Evolutionary conservation across 2,113 vertebrate species (phyloP), one percentile per base, ranked within the genome.

Genomic region (Megalops atlanticus): DNA sequence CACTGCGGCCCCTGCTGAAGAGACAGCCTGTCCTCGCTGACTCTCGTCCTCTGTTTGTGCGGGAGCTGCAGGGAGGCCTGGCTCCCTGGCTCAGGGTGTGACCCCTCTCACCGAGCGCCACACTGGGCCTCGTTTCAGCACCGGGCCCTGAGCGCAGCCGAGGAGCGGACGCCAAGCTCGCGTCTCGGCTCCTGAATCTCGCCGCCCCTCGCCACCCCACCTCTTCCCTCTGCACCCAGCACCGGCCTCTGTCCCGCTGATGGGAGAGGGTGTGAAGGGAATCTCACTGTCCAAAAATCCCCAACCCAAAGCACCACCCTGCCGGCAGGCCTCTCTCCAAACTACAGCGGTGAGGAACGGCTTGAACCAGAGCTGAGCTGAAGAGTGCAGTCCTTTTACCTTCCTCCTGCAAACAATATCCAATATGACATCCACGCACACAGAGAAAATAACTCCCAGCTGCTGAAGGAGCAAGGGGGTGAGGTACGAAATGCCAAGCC

Each of bases 11-110:
- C 38, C 87, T 74, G 45, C 58, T 81, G 83, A 89, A 58, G 70
- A 85, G 88, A 85, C 70, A 75, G 64, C 31, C 76, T 87, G 84
- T 88, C 88, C 88, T 80, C 73, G 81, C 77, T 78, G 82, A 86
- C 80, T 87, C 77, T 81, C 85, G 72, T 80, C 79, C 77, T 88
- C 82, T 88, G 80, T n/a, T 77, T 89, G 87, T 81, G 74, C 82
- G 86, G 85, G 40, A 79, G 77, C 87, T 84, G 71, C 78, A 76
- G 86, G 86, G 87, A 90, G 87, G 85, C 88, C 84, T 49, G 64
- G 27, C 68, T 5, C 21, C 45, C 45, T 5, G 45, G 43, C 27
- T 35, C 1, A 14, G 31, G 24, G 58, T 11, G 82, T n/a, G 81
- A 81, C 81, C 84, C 83, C 14, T 33, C 64, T n/a, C 83, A 81